Evolutionary conservation across 2,888 invertebrate species (phyloP).

Genomic region (Ashinkailepas kermadecensis): DNA sequence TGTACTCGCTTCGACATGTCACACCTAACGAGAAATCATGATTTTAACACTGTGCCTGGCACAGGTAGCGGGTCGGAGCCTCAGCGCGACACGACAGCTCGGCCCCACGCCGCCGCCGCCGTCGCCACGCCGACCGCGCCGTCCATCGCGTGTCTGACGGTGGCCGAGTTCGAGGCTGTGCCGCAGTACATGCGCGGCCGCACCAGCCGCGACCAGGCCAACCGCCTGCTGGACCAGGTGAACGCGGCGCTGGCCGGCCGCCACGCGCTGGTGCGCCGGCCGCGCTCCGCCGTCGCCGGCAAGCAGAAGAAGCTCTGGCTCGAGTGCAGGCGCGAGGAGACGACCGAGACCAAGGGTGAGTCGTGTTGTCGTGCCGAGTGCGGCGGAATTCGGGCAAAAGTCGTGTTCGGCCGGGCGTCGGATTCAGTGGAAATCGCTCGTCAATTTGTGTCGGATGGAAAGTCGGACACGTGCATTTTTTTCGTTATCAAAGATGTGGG

Average conservation of each 20-base stretch:
- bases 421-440: no score
- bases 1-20: no score
- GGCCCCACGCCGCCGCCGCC: neutral
- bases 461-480: no score
- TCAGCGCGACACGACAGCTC: no score
- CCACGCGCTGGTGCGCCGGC: neutral
- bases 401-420: no score
- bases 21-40: no score
- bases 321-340: neutral
- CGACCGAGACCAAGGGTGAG: neutral
- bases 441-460: no score
- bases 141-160: neutral
- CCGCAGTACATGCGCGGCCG: conserved; percentile 19
- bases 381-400: no score
- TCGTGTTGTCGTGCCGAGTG: neutral
- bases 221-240: conserved; percentile 5
- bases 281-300: neutral
- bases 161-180: neutral
- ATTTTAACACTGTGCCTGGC: no score
- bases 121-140: neutral
- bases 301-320: neutral
- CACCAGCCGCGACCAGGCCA: neutral
- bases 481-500: no score
- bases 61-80: no score
- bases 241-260: neutral